phyloP scores from a whole-genome alignment of 2,797 vertebrate species.

The Vipera ursinii region DNA sequence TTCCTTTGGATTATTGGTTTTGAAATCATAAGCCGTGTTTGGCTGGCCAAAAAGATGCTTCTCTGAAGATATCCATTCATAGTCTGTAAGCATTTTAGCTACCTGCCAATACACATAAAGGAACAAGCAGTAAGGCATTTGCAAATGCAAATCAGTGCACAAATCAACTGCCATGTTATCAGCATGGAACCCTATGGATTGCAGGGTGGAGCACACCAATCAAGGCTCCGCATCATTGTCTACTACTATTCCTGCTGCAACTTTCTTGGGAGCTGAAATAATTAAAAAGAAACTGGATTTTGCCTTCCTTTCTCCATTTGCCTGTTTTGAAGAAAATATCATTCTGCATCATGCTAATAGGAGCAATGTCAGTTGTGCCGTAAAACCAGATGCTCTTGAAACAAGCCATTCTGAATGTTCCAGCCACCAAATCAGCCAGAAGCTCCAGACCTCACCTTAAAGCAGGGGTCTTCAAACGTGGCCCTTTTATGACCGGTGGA shows the following conservation, averaged over 20 bases:
- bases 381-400: neutral
- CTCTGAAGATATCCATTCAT: slow-evolving; percentile 90
- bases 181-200: neutral
- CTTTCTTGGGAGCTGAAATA: neutral
- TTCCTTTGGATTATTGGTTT: slow-evolving; percentile 82
- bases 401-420: neutral
- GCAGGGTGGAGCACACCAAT: neutral
- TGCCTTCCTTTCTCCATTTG: neutral
- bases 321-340: neutral
- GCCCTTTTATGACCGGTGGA: too few species aligned
- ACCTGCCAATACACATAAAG: slow-evolving; percentile 72
- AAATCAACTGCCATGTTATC: neutral
- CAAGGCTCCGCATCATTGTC: too few species aligned
- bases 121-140: neutral
- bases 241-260: too few species aligned
- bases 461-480: too few species aligned
- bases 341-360: neutral
- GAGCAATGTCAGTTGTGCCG: neutral
- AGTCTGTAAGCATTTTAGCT: slow-evolving; percentile 83
- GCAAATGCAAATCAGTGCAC: neutral
- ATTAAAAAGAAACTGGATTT: neutral
- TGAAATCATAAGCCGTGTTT: slow-evolving; percentile 90
- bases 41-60: slow-evolving; percentile 86
- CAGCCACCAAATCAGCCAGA: neutral
- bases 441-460: neutral